phyloP scores from a whole-genome alignment of 2,797 vertebrate species.

The Lagorchestes hirsutus region DNA sequence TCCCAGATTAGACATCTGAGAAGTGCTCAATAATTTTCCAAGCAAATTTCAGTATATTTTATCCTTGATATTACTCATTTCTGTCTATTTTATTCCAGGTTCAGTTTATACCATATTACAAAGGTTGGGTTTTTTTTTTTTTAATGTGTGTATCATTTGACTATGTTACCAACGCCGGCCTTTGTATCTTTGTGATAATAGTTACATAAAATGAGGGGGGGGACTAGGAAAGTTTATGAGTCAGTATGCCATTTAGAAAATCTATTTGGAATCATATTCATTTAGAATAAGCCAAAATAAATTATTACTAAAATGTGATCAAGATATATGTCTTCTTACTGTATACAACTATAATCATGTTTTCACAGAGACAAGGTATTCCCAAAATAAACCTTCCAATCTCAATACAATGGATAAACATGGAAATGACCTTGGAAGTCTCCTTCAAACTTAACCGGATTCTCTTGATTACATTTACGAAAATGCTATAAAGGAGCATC shows the following conservation, averaged over 20 bases:
- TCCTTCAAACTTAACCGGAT: slow-evolving; percentile 59
- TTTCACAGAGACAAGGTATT: slow-evolving; percentile 63
- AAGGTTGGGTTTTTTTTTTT: slow-evolving; percentile 51
- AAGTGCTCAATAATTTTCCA: slow-evolving; percentile 38
- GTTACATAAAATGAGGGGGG: slow-evolving; percentile 33
- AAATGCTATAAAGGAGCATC: slow-evolving; percentile 56
- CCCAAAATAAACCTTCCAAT: slow-evolving; percentile 65
- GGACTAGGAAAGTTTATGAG: slow-evolving; percentile 54
- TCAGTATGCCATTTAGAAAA: slow-evolving; percentile 59
- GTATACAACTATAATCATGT: slow-evolving; percentile 51
- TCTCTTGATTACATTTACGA: slow-evolving; percentile 55
- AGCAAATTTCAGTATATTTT: slow-evolving; percentile 49
- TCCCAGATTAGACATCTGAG: slow-evolving; percentile 36
- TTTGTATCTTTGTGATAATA: slow-evolving; percentile 62
- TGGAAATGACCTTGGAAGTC: slow-evolving; percentile 69
- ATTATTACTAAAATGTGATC: slow-evolving; percentile 70
- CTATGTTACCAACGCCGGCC: slow-evolving; percentile 50
- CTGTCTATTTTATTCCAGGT: slow-evolving; percentile 58
- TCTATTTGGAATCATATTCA: slow-evolving; percentile 61
- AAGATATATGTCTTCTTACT: slow-evolving; percentile 41
- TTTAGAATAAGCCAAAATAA: slow-evolving; percentile 63
- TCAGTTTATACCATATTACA: slow-evolving; percentile 44
- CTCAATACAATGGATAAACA: slow-evolving; percentile 65
- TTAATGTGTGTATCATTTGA: slow-evolving; percentile 57
- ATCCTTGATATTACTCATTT: slow-evolving; percentile 34